Conservation (phyloP, 23 tunicate species). For the Phallusia fumigata region DNA sequence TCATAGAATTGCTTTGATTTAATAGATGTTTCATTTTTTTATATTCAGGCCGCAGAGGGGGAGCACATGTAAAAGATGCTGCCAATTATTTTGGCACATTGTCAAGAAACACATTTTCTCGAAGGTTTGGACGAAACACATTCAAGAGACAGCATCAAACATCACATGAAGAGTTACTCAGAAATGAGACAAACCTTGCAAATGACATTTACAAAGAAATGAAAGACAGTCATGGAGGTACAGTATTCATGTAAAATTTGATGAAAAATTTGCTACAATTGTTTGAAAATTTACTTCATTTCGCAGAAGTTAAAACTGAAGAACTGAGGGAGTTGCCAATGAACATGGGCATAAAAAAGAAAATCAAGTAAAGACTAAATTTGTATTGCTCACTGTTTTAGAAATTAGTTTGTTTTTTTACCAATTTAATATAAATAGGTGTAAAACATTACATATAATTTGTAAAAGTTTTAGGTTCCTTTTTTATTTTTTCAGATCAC, state of each 20-base stretch:
- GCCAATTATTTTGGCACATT: neutral
- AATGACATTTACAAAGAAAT: slow-evolving; percentile 15
- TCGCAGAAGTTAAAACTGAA: slow-evolving; percentile 41
- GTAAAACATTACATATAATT: no score
- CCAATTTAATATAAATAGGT: no score
- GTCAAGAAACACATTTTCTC: slow-evolving; percentile 14
- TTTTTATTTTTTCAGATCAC: slow-evolving; percentile 13
- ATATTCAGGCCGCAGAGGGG: slow-evolving; percentile 24
- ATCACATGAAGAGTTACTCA: neutral
- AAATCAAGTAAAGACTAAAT: slow-evolving; percentile 32
- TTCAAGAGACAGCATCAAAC: neutral
- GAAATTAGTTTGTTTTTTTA: neutral
- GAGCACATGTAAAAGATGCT: slow-evolving; percentile 2
- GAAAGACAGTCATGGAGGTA: slow-evolving; percentile 13
- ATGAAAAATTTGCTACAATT: neutral
- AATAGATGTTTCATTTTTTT: neutral
- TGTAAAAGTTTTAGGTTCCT: no score
- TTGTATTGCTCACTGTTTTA: neutral
- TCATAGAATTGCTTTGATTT: no score
- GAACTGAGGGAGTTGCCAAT: slow-evolving; percentile 56
- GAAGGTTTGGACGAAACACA: slow-evolving; percentile 4
- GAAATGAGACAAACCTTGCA: neutral
- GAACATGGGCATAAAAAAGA: slow-evolving; percentile 54
- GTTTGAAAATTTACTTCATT: neutral
- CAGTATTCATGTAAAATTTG: neutral